Percentiles rank a stretch among this genome's conserved stretches.
Conservation (phyloP, 2,797 vertebrate genomes). For the Vipera ursinii region DNA sequence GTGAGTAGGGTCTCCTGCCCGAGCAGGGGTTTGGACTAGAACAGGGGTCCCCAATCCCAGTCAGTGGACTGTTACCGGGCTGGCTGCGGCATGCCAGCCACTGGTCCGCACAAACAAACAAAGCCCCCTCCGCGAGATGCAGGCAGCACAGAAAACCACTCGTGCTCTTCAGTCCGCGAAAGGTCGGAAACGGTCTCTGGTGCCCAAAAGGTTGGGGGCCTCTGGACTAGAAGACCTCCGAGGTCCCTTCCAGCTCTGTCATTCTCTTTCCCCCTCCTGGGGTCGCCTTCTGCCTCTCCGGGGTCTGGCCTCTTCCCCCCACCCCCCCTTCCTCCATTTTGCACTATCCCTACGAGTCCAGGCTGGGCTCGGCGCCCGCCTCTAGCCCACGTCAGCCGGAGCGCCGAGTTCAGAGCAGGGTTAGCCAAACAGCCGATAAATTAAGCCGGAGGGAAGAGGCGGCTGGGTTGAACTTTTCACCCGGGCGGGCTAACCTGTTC, state of each 20-base stretch:
- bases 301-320: constrained; percentile 33
- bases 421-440: constrained; percentile 98
- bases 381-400: constrained; percentile 68
- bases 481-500: constrained; percentile 78
- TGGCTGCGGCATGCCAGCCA: too few relatives aligned
- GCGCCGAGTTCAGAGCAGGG: constrained; percentile 92
- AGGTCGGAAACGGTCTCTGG: too few relatives aligned
- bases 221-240: not conserved
- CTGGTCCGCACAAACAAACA: too few relatives aligned
- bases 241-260: not conserved
- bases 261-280: not conserved
- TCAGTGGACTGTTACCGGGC: too few relatives aligned
- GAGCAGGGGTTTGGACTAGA: too few relatives aligned
- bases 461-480: constrained; percentile 85
- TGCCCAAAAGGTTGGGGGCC: too few relatives aligned
- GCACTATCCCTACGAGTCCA: constrained; percentile 33
- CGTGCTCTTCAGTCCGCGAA: too few relatives aligned
- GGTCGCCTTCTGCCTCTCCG: constrained; percentile 16
- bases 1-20: too few relatives aligned
- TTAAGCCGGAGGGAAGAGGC: constrained; percentile 83
- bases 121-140: too few relatives aligned
- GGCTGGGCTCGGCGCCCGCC: constrained; percentile 46
- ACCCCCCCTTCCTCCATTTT: not conserved
- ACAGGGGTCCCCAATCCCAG: too few relatives aligned
- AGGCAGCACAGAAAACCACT: too few relatives aligned